These are phyloP conservation scores for Menidia menidia DNA, from an alignment of 2,797 vertebrate genomes.

Conservation along the genomic window DNA sequence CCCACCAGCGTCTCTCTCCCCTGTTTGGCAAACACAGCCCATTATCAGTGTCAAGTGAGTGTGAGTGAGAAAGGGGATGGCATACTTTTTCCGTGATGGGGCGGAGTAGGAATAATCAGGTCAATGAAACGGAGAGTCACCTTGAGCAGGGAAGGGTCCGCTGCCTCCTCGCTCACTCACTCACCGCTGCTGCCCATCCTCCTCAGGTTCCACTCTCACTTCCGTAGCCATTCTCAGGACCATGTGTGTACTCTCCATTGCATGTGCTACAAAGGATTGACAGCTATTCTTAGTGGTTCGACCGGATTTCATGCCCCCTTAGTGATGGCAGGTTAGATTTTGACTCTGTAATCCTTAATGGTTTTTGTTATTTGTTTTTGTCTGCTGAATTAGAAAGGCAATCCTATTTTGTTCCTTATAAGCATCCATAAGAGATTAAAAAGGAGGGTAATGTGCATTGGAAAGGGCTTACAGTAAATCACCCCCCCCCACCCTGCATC, in stretches of 20 bases:
- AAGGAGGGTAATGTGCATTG: conserved; percentile 65
- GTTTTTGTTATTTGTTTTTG: conserved; percentile 66
- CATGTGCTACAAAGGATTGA: conserved; percentile 25
- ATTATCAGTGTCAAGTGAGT: conserved; percentile 69
- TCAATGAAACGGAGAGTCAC: conserved; percentile 79
- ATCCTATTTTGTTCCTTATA: conserved; percentile 70
- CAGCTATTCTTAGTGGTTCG: conserved; percentile 34
- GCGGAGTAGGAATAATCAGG: conserved; percentile 72
- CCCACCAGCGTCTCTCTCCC: conserved; percentile 61
- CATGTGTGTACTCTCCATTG: background rate
- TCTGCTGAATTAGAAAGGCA: conserved; percentile 65
- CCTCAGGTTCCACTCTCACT: conserved; percentile 57
- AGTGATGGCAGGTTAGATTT: conserved; percentile 41
- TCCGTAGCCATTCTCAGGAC: background rate
- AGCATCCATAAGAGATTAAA: conserved; percentile 74
- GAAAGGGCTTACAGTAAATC: conserved; percentile 72
- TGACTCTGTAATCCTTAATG: conserved; percentile 62
- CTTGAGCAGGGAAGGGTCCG: conserved; percentile 69
- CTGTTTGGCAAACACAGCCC: conserved; percentile 48
- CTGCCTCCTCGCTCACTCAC: conserved; percentile 32
- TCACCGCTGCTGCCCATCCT: conserved; percentile 56
- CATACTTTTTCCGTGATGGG: conserved; percentile 67
- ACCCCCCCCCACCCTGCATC: conserved; percentile 58
- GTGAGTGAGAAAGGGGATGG: conserved; percentile 47
- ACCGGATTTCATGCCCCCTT: conserved; percentile 40